Conservation (phyloP, 2,797 vertebrate species). For the Dermochelys coriacea region DNA sequence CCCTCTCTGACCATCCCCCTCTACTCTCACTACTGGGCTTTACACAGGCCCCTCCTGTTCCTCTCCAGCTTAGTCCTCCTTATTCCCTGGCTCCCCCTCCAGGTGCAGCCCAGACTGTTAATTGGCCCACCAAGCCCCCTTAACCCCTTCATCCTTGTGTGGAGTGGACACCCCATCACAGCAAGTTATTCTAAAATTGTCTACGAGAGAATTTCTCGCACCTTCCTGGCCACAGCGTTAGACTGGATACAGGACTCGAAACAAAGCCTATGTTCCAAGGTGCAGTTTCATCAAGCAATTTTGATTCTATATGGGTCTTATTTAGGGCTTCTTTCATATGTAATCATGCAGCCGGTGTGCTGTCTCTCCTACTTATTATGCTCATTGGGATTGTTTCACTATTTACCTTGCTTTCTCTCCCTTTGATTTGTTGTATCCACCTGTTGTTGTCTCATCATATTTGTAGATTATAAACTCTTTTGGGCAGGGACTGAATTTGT, state of each 20-base stretch:
- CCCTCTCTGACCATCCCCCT: background rate
- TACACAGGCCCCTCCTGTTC: background rate
- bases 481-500: background rate
- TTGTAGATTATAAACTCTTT: background rate
- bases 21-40: background rate
- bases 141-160: background rate
- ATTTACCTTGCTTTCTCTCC: accelerated
- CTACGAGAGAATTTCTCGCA: background rate
- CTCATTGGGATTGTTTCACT: background rate
- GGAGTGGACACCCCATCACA: background rate
- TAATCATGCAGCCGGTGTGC: accelerated
- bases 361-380: background rate
- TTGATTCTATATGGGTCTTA: background rate
- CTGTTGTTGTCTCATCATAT: background rate
- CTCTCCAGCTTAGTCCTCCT: background rate
- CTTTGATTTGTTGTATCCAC: background rate
- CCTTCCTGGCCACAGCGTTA: background rate
- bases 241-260: background rate
- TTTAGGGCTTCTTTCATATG: background rate
- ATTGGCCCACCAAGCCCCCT: background rate
- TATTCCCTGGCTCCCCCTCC: background rate
- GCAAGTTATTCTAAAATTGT: accelerated
- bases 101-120: background rate
- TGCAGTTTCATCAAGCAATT: background rate
- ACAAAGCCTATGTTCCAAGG: background rate